Evolutionary conservation across 2,113 vertebrate species (phyloP).

Genomic region (Forbesichthys papilliferus): DNA sequence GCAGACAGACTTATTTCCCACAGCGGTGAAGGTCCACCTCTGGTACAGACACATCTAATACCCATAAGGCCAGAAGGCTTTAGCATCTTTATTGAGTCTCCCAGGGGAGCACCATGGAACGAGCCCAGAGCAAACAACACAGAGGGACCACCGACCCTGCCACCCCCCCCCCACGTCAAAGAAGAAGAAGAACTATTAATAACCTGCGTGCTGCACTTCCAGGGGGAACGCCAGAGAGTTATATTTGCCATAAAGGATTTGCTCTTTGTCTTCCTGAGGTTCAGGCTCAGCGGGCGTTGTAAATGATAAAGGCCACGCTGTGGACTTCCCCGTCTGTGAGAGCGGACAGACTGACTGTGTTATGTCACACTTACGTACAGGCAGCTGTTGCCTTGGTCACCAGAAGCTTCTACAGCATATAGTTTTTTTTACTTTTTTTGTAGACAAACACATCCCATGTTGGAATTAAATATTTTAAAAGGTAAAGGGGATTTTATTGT

Average conservation of each 20-base stretch:
- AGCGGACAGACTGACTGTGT: slow-evolving; percentile 36
- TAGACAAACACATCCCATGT: background rate
- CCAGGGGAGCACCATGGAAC: slow-evolving; percentile 27
- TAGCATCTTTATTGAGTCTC: slow-evolving; percentile 34
- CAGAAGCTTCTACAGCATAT: background rate
- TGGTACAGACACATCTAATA: slow-evolving; percentile 43
- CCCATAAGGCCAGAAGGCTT: slow-evolving; percentile 37
- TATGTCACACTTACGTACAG: slow-evolving; percentile 46
- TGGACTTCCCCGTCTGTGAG: slow-evolving; percentile 39
- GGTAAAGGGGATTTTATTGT: too few species aligned
- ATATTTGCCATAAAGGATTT: slow-evolving; percentile 14
- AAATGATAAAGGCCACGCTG: slow-evolving; percentile 20
- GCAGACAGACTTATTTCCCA: too few species aligned
- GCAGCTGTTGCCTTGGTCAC: slow-evolving; percentile 38
- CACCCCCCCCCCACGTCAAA: background rate
- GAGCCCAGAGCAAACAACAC: slow-evolving; percentile 11
- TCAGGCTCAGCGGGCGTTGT: slow-evolving; percentile 20
- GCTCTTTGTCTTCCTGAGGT: slow-evolving; percentile 7
- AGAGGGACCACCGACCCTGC: background rate
- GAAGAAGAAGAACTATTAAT: slow-evolving; percentile 6
- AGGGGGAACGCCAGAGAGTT: slow-evolving; percentile 6
- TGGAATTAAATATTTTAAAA: too few species aligned
- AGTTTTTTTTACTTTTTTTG: background rate
- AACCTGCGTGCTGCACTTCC: slow-evolving; percentile 20
- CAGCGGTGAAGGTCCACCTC: background rate